Conservation (phyloP, 2,888 invertebrate genomes). For the Anorthoa munda region DNA sequence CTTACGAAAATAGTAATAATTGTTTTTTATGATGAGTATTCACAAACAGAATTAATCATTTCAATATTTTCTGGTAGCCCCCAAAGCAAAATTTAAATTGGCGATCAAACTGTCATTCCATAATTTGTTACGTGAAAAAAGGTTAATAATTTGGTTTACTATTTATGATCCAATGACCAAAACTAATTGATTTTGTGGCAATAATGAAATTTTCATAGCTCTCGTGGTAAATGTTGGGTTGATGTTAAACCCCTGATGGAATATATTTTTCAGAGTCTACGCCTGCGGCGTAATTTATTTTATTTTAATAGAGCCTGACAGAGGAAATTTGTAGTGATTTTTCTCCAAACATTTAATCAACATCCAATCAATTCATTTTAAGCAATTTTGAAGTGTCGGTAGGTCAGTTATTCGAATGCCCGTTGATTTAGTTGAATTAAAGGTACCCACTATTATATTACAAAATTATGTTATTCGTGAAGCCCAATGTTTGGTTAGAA, state of each 20-base stretch:
- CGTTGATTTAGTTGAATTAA: not conserved
- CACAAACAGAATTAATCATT: too few species aligned
- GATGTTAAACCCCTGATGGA: constrained; percentile 23
- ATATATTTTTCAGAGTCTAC: constrained; percentile 19
- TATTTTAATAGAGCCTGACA: not conserved
- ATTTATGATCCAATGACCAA: not conserved
- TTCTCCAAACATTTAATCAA: not conserved
- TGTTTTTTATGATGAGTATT: not conserved
- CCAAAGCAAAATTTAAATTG: not conserved
- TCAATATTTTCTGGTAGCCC: not conserved
- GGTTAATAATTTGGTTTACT: not conserved
- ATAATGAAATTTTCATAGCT: constrained; percentile 36
- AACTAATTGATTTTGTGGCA: constrained; percentile 23
- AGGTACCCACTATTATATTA: not conserved
- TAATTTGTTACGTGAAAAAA: not conserved
- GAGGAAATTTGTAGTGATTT: not conserved
- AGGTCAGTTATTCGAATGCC: not conserved
- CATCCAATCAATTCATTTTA: not conserved
- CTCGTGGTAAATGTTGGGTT: constrained; percentile 13
- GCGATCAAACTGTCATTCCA: not conserved
- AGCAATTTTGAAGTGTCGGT: not conserved
- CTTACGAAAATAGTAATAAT: not conserved
- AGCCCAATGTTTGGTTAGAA: not conserved
- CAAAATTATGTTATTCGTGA: not conserved
- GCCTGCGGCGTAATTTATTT: not conserved